A percentile compares a stretch with the other conserved stretches of the same genome.
phyloP scores from a whole-genome alignment of 2,797 vertebrate species.

The Sebastiscus tertius region DNA sequence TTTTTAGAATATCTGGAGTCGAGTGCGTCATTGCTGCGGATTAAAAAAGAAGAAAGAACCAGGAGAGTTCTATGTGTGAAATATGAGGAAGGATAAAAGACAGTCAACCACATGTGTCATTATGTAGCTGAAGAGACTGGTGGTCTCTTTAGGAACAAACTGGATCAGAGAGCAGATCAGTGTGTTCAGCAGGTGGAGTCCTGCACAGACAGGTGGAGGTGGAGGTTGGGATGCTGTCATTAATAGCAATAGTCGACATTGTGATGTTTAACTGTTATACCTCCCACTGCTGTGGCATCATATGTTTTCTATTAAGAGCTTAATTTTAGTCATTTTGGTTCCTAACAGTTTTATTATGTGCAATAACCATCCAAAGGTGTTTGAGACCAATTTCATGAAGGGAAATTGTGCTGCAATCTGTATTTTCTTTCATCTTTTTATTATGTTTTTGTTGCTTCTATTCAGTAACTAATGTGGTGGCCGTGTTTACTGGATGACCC shows the following conservation, averaged over 20 bases:
- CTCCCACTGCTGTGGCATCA: conserved; percentile 48
- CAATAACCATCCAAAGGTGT: conserved; percentile 67
- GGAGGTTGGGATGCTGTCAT: conserved; percentile 48
- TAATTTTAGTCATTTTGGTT: conserved; percentile 32
- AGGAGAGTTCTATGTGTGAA: conserved; percentile 11
- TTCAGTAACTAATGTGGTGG: conserved; percentile 1
- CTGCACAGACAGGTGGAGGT: neutral
- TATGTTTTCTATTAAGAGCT: conserved; percentile 35
- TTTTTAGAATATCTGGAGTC: conserved; percentile 33
- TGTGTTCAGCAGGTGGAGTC: conserved; percentile 10
- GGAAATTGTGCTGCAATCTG: conserved; percentile 32
- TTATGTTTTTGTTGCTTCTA: conserved; percentile 9
- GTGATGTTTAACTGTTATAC: conserved; percentile 54
- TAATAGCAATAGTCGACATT: conserved; percentile 73
- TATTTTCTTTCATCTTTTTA: neutral
- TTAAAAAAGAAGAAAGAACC: neutral
- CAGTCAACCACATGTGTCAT: conserved; percentile 34
- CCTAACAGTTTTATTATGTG: conserved; percentile 52
- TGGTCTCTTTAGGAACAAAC: conserved; percentile 10
- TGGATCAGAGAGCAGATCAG: conserved; percentile 31
- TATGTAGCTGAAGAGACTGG: conserved; percentile 47
- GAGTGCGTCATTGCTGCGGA: neutral
- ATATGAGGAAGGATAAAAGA: conserved; percentile 13
- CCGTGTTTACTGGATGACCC: neutral
- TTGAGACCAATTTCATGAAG: conserved; percentile 26